Conservation (phyloP, 2,888 invertebrate species). For the Palloptera scutellata region DNA sequence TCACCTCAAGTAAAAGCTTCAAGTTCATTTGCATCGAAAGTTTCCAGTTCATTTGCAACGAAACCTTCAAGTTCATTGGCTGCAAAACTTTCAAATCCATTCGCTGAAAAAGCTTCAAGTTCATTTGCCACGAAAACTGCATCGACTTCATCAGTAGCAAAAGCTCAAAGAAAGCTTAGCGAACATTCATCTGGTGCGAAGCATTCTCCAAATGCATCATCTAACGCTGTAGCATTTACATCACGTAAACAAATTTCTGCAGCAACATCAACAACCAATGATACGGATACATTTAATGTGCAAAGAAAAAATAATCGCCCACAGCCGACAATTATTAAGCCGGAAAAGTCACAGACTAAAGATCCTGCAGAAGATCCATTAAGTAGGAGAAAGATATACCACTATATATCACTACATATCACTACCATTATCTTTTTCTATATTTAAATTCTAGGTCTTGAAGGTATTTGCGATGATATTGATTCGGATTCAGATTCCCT, state of each 20-base stretch:
- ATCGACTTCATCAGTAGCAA: too few species aligned
- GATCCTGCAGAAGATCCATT: conserved; percentile 45
- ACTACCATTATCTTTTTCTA: conserved; percentile 16
- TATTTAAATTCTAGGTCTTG: conserved; percentile 32
- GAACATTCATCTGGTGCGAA: not conserved
- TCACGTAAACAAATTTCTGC: conserved; percentile 22
- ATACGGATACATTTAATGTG: not conserved
- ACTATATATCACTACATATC: conserved; percentile 2
- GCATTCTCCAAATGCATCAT: not conserved
- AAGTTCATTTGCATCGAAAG: conserved; percentile 3
- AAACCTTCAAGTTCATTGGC: not conserved
- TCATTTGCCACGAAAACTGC: too few species aligned
- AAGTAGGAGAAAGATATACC: conserved; percentile 34
- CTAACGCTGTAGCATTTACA: conserved; percentile 1
- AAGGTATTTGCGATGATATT: conserved; percentile 36
- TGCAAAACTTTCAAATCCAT: not conserved
- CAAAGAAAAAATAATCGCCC: conserved; percentile 32
- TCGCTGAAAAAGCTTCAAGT: too few species aligned
- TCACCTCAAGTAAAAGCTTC: not conserved
- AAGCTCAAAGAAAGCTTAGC: too few species aligned
- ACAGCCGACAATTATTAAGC: conserved; percentile 40
- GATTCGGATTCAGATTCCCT: conserved; percentile 37
- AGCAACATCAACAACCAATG: conserved; percentile 16
- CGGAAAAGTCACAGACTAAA: conserved; percentile 40
- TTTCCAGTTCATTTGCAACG: not conserved